Evolutionary conservation across 2,113 vertebrate species (phyloP).

Genomic region (Lampris megalopsis): DNA sequence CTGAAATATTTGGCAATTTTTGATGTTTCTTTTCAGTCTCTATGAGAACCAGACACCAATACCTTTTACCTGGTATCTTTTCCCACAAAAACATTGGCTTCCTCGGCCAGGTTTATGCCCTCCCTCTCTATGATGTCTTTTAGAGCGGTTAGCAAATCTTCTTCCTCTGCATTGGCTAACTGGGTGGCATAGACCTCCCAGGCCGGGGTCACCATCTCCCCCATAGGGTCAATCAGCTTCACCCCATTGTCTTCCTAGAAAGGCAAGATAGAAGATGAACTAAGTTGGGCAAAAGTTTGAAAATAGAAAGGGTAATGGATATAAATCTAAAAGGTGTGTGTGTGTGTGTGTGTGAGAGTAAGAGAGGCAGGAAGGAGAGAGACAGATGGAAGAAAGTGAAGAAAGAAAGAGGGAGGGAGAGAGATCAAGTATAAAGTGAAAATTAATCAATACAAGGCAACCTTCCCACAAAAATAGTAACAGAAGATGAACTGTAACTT

Average conservation of each 20-base stretch:
- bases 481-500: neutral
- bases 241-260: constrained; percentile 94
- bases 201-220: constrained; percentile 90
- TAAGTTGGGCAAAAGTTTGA: too few species aligned
- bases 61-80: constrained; percentile 91
- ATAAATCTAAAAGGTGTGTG: neutral
- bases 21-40: neutral
- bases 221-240: constrained; percentile 94
- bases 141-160: constrained; percentile 78
- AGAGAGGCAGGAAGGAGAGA: too few species aligned
- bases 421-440: neutral
- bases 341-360: neutral
- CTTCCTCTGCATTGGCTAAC: constrained; percentile 91
- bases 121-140: constrained; percentile 85
- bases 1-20: too few species aligned
- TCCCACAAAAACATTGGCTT: constrained; percentile 87
- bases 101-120: constrained; percentile 81
- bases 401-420: neutral
- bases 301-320: neutral
- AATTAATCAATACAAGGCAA: constrained; percentile 13
- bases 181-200: constrained; percentile 93
- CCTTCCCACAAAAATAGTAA: constrained; percentile 11
- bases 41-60: neutral
- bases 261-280: neutral
- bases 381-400: neutral